Base-by-base conservation (phyloP, 2,113 vertebrate genomes). In the Blennius ocellaris region DNA sequence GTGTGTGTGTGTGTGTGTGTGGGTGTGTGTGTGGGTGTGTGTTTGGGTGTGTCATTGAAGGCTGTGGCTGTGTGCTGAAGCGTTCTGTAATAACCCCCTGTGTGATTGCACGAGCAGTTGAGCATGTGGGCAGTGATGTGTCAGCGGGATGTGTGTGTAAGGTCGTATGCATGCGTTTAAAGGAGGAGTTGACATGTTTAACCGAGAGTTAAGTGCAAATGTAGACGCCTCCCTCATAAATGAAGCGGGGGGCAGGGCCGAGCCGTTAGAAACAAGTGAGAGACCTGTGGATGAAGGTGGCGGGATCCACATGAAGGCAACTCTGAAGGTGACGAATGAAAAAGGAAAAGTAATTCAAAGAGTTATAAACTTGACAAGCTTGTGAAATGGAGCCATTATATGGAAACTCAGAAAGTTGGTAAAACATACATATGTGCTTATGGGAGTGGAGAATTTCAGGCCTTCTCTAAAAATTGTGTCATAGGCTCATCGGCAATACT, bases 21-120 rank as follows among this genome's bases (percentile, higher is more conserved):
- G 97, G 97, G 57, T 86, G 84, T 89, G 55, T 30, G 47, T 62
- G 47, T 41, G 53, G 66, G 53, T 44, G 57, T 62, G 30, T 47
- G 11, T 30, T 47, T 45, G 51, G 50, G 15, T 70, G 21, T 60
- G 14, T 30, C 21, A 30, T 2, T 2, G 21, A 30, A 30, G 21
- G 21, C 21, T 30, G 21, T 30, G 21, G 21, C 21, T 30, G 21
- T 30, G 21, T 30, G 21, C 21, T 30, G 21, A 30, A 30, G 21
- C 21, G 21, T 30, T 4, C 21, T 30, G 21, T 30, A 30, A 30
- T 30, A 30, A 76, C 52, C 66, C 53, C 14, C 11, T 60, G 44
- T 70, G 59, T 44, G 37, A 53, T 6, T 64, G 70, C 67, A 49
- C 48, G 40, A 77, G 57, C 53, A 38, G 15, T 8, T 48, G 6